Evolutionary conservation across 64 coral and sea anemone genomes (phyloP).

Genomic region (Dendronephthya gigantea): DNA sequence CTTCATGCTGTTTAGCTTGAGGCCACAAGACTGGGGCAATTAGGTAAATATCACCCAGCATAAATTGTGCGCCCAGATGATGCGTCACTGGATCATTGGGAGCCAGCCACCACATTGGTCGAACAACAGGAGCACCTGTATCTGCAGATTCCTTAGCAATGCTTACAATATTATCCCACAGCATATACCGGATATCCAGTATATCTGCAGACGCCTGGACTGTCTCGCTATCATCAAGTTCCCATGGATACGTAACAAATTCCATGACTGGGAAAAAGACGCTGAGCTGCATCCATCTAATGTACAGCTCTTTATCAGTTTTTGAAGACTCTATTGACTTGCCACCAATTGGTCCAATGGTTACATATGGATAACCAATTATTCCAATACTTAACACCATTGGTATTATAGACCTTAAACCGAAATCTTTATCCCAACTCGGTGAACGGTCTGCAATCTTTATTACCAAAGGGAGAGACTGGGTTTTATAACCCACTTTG

Average conservation of each 20-base stretch:
- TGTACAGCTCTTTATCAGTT: not conserved
- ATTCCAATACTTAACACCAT: not conserved
- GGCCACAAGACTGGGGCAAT: not conserved
- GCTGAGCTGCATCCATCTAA: conserved; percentile 1
- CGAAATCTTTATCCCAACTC: not conserved
- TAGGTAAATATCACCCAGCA: not conserved
- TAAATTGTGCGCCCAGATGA: not conserved
- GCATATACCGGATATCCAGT: not conserved
- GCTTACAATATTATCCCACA: not conserved
- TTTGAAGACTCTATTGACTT: not conserved
- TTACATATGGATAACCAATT: not conserved
- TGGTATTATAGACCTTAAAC: not conserved
- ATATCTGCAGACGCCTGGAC: not conserved
- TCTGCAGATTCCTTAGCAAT: not conserved
- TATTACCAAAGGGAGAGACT: not conserved
- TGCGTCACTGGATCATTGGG: not conserved
- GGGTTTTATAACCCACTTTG: not conserved
- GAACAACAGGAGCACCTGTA: not conserved
- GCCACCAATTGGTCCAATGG: conserved; percentile 1
- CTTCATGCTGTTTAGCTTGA: not conserved
- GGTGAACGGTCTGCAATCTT: not conserved
- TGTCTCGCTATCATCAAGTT: not conserved
- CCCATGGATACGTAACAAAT: not conserved
- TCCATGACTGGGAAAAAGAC: conserved; percentile 10
- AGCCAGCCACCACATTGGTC: conserved; percentile 8